phyloP scores from a whole-genome alignment of 2,797 vertebrate species.

The Anolis apletophallus region DNA sequence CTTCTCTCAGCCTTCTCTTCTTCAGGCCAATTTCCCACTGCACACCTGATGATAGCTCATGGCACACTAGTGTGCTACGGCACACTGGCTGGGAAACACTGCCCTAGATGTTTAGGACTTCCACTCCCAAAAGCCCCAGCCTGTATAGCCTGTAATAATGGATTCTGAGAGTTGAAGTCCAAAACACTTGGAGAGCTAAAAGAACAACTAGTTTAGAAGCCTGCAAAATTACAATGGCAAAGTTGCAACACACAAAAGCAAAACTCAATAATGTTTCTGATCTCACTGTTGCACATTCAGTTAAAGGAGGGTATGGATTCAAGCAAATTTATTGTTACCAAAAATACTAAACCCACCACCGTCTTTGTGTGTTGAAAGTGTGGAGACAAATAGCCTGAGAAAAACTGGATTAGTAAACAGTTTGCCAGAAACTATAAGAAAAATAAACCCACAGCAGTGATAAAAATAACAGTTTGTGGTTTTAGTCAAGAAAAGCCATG shows the following conservation, averaged over 20 bases:
- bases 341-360: neutral
- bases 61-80: too few relatives aligned
- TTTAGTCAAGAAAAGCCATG: slow-evolving; percentile 13
- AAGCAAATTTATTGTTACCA: neutral
- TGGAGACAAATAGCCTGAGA: neutral
- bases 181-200: neutral
- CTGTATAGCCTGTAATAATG: too few relatives aligned
- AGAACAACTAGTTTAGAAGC: neutral
- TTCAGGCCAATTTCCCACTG: too few relatives aligned
- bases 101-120: neutral
- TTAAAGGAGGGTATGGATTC: neutral
- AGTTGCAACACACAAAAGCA: neutral
- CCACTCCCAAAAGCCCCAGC: too few relatives aligned
- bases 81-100: too few relatives aligned
- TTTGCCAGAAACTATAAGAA: neutral
- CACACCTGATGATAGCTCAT: too few relatives aligned
- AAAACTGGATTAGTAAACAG: neutral
- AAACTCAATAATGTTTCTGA: neutral
- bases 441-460: neutral
- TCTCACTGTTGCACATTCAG: neutral
- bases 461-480: neutral
- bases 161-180: neutral
- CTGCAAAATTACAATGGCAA: neutral
- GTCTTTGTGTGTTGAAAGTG: neutral
- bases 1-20: too few relatives aligned